Evolutionary conservation across 2,888 invertebrate genomes (phyloP).

Genomic region (Pelosia muscerda): DNA sequence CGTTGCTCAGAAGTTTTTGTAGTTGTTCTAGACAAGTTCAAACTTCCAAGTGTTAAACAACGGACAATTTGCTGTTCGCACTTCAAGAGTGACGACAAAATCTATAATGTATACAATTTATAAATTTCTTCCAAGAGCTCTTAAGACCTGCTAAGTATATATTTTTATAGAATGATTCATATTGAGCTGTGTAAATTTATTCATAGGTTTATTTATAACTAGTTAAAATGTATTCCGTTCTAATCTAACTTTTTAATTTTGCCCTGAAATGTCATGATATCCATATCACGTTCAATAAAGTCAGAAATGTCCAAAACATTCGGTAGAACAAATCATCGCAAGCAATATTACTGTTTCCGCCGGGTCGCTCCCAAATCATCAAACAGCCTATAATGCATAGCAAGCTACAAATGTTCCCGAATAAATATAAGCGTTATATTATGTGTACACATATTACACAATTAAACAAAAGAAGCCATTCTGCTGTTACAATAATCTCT

Average conservation of each 20-base stretch:
- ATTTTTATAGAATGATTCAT: neutral
- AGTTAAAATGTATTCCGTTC: too few species aligned
- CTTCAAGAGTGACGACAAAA: neutral
- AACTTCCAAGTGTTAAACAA: neutral
- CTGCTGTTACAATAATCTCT: neutral
- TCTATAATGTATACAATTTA: neutral
- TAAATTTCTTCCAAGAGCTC: neutral
- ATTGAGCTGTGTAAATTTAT: neutral
- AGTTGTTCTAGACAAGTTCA: neutral
- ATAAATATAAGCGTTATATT: too few species aligned
- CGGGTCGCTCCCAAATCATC: slow-evolving; percentile 23
- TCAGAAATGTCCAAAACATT: neutral
- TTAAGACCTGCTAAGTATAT: neutral
- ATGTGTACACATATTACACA: neutral
- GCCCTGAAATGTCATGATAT: neutral
- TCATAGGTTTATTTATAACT: too few species aligned
- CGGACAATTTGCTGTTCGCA: neutral
- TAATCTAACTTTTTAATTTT: neutral
- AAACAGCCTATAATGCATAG: slow-evolving; percentile 31
- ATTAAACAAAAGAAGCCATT: neutral
- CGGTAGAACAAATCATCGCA: slow-evolving; percentile 58
- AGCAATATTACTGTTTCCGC: slow-evolving; percentile 50
- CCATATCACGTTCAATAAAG: neutral
- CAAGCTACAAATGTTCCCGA: neutral
- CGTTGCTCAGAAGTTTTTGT: neutral